Percentiles rank a stretch among this genome's conserved stretches.
These are phyloP conservation scores for Acanthiza pusilla DNA, from an alignment of 2,797 vertebrate genomes.

Conservation along the genomic window DNA sequence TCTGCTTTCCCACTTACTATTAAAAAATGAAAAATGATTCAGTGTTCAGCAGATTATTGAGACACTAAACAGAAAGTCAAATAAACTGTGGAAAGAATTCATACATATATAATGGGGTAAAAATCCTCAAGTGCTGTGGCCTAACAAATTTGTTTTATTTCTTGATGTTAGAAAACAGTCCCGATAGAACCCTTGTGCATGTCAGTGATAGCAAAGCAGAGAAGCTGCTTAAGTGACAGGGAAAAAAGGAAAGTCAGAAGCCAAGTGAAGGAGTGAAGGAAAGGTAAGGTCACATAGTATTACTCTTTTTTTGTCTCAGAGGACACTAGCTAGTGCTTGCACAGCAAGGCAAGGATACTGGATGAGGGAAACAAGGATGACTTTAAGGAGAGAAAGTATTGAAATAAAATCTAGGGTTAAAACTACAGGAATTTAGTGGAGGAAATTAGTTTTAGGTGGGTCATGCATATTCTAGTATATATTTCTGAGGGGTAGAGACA, in stretches of 20 bases:
- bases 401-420: background rate
- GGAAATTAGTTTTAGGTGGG: background rate
- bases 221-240: background rate
- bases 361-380: background rate
- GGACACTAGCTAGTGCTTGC: background rate
- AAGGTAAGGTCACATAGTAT: background rate
- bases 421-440: background rate
- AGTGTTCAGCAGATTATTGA: slow-evolving; percentile 9
- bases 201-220: background rate
- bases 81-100: background rate
- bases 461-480: background rate
- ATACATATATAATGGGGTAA: background rate
- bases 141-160: slow-evolving; percentile 7
- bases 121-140: background rate
- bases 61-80: background rate
- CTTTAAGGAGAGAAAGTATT: background rate
- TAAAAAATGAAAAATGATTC: slow-evolving; percentile 30
- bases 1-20: background rate
- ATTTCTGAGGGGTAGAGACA: background rate
- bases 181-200: background rate
- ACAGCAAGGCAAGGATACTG: background rate
- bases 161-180: background rate
- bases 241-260: background rate
- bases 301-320: background rate
- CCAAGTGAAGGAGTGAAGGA: background rate